Conservation (phyloP, 2,888 invertebrate genomes). For the Sesia bembeciformis region DNA sequence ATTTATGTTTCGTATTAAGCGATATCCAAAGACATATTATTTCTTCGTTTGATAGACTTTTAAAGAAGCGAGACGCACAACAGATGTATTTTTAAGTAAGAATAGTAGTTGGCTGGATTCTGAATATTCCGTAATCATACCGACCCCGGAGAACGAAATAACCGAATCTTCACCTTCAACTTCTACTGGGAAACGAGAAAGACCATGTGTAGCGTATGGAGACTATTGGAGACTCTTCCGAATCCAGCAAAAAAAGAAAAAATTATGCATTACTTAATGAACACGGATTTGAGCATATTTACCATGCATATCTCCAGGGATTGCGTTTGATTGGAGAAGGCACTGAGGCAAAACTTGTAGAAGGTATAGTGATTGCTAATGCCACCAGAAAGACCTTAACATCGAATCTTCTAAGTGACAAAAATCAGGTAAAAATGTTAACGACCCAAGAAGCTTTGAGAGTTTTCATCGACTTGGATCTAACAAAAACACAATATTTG, state of each 20-base stretch:
- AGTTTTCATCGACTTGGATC: slow-evolving; percentile 3
- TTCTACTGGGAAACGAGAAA: neutral
- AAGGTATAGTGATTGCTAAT: neutral
- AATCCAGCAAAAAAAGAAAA: neutral
- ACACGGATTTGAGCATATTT: neutral
- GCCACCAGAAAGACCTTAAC: neutral
- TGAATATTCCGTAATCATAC: no score
- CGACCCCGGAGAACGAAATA: neutral
- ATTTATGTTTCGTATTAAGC: no score
- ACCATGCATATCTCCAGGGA: neutral
- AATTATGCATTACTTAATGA: neutral
- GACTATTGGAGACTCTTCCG: neutral
- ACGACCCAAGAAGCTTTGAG: slow-evolving; percentile 1
- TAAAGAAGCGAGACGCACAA: neutral
- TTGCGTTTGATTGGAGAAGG: neutral
- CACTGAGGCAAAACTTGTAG: neutral
- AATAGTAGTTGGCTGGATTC: neutral
- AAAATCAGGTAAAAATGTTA: neutral
- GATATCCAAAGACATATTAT: no score
- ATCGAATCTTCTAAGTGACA: neutral
- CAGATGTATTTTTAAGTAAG: neutral
- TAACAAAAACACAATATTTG: slow-evolving; percentile 3
- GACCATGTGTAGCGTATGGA: neutral
- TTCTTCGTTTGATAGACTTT: no score
- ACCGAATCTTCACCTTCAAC: neutral